Base-by-base conservation (phyloP, 1,140 invertebrate genomes). In the Neuroterus valhalla region DNA sequence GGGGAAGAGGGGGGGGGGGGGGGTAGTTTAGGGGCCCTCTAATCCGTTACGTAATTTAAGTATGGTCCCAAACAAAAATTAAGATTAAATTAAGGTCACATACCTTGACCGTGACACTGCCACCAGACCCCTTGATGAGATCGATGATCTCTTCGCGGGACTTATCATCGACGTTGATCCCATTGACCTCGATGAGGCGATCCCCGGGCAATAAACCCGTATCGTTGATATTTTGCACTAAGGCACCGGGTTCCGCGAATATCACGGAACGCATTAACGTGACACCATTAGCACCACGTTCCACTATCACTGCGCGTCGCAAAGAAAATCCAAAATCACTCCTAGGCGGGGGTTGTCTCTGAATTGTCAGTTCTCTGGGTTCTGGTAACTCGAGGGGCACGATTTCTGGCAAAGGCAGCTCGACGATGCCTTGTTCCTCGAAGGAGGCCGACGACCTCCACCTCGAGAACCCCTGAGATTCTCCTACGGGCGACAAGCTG, bases 311-410 rank as follows among this genome's bases (percentile, higher is more conserved):
- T 3, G 96, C 96, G 78, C 97, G 93, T n/a, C 97, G 92, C 66
- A 99, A 90, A 50, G 96, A 98, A 85, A 99, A 98, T 1, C 98
- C 98, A 88, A 98, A 99, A 88, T 98, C 98, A 77, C 96, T 97
- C 70, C 95, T 91, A 2, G 96, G 94, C 19, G 95, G 93, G 71
- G 96, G 95, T 83, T 96, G 96, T 3, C 97, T 89, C 72, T 94
- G 93, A 31, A 98, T 95, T 0, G 93, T 93, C 42, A 98, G 86
- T 48, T 94, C 92, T 72, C 97, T 90, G 3, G 96, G 93, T 72
- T 94, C 92, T 0, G 96, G 96, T 23, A 97, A 85, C 77, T 93
- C 92, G 43, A 95, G 90, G 8, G 95, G 93, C 69, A 94, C 91
- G 52, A 98, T 92, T 14, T 94, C 91, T 0, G 97, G 97, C 66